Percentiles rank a stretch among this genome's conserved stretches.
These are phyloP conservation scores for Ennomos erosarius DNA, from an alignment of 2,888 invertebrate genomes.

Conservation along the genomic window DNA sequence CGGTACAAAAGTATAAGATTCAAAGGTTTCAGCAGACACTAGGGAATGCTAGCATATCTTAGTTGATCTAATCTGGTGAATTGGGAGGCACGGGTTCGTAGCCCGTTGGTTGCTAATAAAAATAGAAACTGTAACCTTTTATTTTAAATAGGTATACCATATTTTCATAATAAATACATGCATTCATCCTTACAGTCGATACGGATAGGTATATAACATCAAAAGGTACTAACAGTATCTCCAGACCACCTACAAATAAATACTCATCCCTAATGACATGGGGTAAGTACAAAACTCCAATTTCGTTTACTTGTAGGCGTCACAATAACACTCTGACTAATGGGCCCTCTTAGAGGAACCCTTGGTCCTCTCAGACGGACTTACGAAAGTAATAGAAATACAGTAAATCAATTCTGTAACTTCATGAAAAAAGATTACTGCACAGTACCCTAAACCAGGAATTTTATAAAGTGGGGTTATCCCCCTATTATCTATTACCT, in stretches of 20 bases:
- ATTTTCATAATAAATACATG: slow-evolving; percentile 6
- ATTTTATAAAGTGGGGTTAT: too few relatives aligned
- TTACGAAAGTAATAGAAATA: slow-evolving; percentile 3
- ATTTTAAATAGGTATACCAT: slow-evolving; percentile 1
- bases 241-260: slow-evolving; percentile 28
- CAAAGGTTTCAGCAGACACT: too few relatives aligned
- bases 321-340: slow-evolving; percentile 55
- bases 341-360: slow-evolving; percentile 42
- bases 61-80: too few relatives aligned
- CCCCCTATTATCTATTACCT: too few relatives aligned
- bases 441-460: too few relatives aligned
- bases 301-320: slow-evolving; percentile 45
- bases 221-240: slow-evolving; percentile 27
- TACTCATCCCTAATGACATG: slow-evolving; percentile 39
- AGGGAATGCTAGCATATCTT: too few relatives aligned
- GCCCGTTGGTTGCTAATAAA: too few relatives aligned
- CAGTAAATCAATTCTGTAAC: slow-evolving; percentile 12
- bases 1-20: too few relatives aligned
- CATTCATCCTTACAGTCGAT: neutral
- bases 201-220: slow-evolving; percentile 18
- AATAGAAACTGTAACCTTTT: too few relatives aligned
- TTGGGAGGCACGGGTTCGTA: too few relatives aligned
- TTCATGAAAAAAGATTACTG: too few relatives aligned
- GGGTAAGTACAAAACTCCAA: slow-evolving; percentile 43
- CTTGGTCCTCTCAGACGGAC: slow-evolving; percentile 31